A percentile compares a stretch with the other conserved stretches of the same genome.
phyloP scores from a whole-genome alignment of 2,888 invertebrate genomes.

The Eulithis prunata region DNA sequence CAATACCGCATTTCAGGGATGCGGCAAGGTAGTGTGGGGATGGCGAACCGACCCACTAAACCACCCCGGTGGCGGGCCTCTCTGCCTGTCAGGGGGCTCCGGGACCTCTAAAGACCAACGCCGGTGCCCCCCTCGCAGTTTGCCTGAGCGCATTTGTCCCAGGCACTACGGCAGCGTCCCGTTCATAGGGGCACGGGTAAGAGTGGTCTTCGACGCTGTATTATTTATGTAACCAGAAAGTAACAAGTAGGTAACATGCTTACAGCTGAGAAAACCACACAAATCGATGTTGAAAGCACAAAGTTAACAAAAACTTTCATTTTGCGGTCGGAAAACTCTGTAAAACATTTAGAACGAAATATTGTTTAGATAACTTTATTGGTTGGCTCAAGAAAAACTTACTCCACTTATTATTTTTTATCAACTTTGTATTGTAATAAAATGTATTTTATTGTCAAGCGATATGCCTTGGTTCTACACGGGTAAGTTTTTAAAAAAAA shows the following conservation, averaged over 20 bases:
- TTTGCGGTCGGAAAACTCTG: slow-evolving; percentile 17
- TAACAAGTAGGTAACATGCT: slow-evolving; percentile 13
- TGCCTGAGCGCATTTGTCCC: too few species aligned
- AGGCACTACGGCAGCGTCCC: too few species aligned
- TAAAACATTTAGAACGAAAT: slow-evolving; percentile 30
- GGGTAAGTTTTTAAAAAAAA: background rate
- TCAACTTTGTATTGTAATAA: background rate
- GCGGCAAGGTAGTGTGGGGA: too few species aligned
- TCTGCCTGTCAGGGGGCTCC: too few species aligned
- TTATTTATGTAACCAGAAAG: too few species aligned
- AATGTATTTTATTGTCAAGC: slow-evolving; percentile 8
- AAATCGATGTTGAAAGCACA: slow-evolving; percentile 21
- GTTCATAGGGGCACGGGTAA: too few species aligned
- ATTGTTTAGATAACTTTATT: slow-evolving; percentile 18
- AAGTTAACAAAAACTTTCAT: slow-evolving; percentile 30
- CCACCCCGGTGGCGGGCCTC: too few species aligned
- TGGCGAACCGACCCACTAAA: too few species aligned
- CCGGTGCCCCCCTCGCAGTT: too few species aligned
- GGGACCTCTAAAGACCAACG: too few species aligned
- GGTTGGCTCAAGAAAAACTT: slow-evolving; percentile 10
- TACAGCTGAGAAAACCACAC: slow-evolving; percentile 27
- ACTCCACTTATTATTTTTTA: background rate
- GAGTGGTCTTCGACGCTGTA: too few species aligned
- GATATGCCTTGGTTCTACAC: background rate
- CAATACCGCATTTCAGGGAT: too few species aligned